Percentiles rank a stretch among this genome's conserved stretches.
phyloP scores from a whole-genome alignment of 2,888 invertebrate genomes.

The Luperina testacea region DNA sequence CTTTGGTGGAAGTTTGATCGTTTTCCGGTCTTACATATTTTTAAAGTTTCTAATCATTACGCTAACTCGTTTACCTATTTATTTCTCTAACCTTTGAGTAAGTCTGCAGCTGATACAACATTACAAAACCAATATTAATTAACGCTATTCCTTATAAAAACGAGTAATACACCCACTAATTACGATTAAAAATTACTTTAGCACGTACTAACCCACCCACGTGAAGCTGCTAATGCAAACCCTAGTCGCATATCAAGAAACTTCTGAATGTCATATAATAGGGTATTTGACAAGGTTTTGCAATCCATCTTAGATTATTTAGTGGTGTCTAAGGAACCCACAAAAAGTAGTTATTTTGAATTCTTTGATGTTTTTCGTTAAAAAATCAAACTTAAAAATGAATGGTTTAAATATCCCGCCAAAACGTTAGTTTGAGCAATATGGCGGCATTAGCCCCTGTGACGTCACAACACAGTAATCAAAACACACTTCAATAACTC shows the following conservation, averaged over 20 bases:
- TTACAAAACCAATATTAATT: constrained; percentile 35
- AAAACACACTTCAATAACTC: no score
- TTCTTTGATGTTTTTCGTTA: no score
- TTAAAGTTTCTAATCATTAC: not conserved
- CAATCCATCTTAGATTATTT: no score
- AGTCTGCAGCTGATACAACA: constrained; percentile 40
- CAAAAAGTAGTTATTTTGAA: no score
- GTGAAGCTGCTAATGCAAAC: constrained; percentile 29
- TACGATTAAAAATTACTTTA: constrained; percentile 52
- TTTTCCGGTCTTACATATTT: not conserved
- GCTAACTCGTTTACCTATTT: not conserved
- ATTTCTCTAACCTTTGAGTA: constrained; percentile 29
- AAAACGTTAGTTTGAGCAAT: no score
- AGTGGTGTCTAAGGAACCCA: no score
- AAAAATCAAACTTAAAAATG: no score
- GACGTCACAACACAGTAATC: no score
- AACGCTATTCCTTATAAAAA: constrained; percentile 28
- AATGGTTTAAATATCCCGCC: no score
- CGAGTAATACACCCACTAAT: constrained; percentile 29
- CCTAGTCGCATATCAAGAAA: constrained; percentile 49
- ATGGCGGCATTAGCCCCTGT: no score
- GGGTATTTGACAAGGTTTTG: no score
- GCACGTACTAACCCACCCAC: constrained; percentile 59
- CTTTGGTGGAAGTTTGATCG: not conserved
- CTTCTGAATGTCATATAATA: constrained; percentile 67